Base-by-base conservation (phyloP, 1,140 invertebrate genomes). In the Drosophila sturtevanti region DNA sequence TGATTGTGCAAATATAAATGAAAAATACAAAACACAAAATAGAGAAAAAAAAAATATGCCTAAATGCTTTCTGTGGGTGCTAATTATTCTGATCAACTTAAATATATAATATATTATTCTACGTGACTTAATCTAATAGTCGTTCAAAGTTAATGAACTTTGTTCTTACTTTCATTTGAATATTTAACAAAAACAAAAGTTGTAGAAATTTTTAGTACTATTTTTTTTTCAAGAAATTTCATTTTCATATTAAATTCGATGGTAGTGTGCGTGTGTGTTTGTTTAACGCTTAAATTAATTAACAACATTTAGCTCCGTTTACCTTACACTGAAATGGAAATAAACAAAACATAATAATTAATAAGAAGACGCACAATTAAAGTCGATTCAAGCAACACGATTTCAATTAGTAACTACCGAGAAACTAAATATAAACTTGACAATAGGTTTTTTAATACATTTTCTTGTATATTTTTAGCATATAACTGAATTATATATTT, bases 111-210 rank as follows among this genome's bases (percentile, higher is more conserved):
- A n/a, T 27, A 34, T 10, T 38, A 59, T n/a, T 41, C 21, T 12
- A 61, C 41, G 41, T 48, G 41, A 48, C 41, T 61, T 51, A 37
- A 72, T 4, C 35, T 22, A 10, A 34, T 16, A 64, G 41, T 44
- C 22, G 21, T 7, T 18, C 34, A 38, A 75, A 75, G 82, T 85
- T 87, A 87, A 72, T 78, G 79, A 85, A 87, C 81, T 85, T 77
- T 87, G 24, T 67, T 56, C 35, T 72, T 48, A 48, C 59, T 24
- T 55, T 41, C 59, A 55, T 44, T 81, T 77, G 16, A 81, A 68
- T 84, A 80, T 80, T 63, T 34, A 58, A 59, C 18, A n/a, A 24
- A 63, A 61, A 51, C 11, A 54, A 2, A 22, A 55, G 10, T 7
- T n/a, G 16, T 4, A 24, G 1, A 27, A 60, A 44, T 18, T 51